These are phyloP conservation scores for Zosterops hypoxanthus DNA, from an alignment of 2,113 vertebrate species.

Conservation along the genomic window DNA sequence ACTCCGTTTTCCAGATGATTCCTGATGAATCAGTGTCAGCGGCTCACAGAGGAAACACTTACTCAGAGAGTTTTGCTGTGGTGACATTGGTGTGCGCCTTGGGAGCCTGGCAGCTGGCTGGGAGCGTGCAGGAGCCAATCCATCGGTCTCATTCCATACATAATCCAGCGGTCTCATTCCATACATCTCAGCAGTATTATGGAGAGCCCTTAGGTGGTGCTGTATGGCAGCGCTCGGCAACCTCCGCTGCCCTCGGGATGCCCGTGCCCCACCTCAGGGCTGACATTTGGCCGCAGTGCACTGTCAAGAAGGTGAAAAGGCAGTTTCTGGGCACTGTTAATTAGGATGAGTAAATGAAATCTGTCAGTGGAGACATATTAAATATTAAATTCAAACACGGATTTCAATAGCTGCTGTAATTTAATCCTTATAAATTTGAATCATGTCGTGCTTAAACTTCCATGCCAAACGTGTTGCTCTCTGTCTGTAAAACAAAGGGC, in stretches of 20 bases:
- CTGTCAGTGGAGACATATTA: constrained; percentile 16
- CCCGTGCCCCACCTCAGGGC: not conserved
- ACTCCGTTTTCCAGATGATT: not conserved
- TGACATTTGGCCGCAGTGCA: not conserved
- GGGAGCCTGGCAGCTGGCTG: not conserved
- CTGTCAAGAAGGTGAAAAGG: not conserved
- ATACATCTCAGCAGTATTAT: not conserved
- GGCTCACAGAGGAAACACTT: not conserved
- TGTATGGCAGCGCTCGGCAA: not conserved
- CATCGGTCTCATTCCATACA: not conserved
- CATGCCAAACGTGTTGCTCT: not conserved
- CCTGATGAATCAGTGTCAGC: not conserved
- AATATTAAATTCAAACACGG: constrained; percentile 17
- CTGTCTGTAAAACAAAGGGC: not conserved
- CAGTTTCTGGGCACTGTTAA: constrained; percentile 31
- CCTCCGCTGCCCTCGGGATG: not conserved
- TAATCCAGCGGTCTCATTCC: fast-evolving
- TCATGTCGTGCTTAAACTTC: not conserved
- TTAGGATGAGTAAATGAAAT: constrained; percentile 61
- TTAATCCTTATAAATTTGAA: constrained; percentile 4
- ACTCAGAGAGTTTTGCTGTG: not conserved
- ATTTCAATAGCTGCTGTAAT: not conserved
- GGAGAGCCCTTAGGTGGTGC: constrained; percentile 34
- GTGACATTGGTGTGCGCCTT: fast-evolving
- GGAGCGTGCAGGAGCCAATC: not conserved